Percentiles rank a stretch among this genome's conserved stretches.
These are phyloP conservation scores for Temnothorax nylanderi DNA, from an alignment of 1,140 invertebrate species.

Conservation along the genomic window DNA sequence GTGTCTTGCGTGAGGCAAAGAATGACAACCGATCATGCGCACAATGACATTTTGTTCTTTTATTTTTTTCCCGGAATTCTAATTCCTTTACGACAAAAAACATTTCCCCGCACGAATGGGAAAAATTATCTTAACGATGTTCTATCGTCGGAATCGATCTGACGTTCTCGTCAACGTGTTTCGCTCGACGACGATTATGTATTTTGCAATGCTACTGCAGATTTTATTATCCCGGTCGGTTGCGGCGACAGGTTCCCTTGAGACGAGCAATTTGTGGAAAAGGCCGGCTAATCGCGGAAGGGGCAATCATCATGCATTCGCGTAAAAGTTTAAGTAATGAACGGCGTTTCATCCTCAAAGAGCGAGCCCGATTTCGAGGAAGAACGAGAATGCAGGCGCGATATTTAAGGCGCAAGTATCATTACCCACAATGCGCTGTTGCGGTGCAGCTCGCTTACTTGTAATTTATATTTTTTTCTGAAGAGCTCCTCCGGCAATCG, in stretches of 20 bases:
- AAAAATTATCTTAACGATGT: neutral
- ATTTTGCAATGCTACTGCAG: neutral
- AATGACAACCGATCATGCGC: slow-evolving; percentile 38
- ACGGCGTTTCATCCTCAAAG: slow-evolving; percentile 3
- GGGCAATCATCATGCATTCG: slow-evolving; percentile 5
- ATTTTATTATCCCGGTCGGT: neutral
- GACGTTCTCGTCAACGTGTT: neutral
- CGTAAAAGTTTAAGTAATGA: slow-evolving; percentile 44
- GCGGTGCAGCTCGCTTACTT: neutral
- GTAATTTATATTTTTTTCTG: slow-evolving; percentile 7
- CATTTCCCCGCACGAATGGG: neutral
- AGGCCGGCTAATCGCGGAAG: slow-evolving; percentile 35
- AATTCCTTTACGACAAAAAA: neutral
- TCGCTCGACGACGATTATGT: neutral
- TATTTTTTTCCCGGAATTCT: neutral
- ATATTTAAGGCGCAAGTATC: neutral
- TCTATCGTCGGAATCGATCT: neutral
- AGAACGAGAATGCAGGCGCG: neutral
- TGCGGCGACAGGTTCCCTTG: neutral
- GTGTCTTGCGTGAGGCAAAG: slow-evolving; percentile 62
- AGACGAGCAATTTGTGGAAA: slow-evolving; percentile 11
- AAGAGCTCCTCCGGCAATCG: neutral
- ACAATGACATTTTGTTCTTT: neutral
- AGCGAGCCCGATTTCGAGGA: slow-evolving; percentile 12
- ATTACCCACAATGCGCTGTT: slow-evolving; percentile 7